Percentiles rank a stretch among this genome's conserved stretches.
Evolutionary conservation across 2,113 vertebrate species (phyloP).

Genomic region (Myrmophylax atrothorax): DNA sequence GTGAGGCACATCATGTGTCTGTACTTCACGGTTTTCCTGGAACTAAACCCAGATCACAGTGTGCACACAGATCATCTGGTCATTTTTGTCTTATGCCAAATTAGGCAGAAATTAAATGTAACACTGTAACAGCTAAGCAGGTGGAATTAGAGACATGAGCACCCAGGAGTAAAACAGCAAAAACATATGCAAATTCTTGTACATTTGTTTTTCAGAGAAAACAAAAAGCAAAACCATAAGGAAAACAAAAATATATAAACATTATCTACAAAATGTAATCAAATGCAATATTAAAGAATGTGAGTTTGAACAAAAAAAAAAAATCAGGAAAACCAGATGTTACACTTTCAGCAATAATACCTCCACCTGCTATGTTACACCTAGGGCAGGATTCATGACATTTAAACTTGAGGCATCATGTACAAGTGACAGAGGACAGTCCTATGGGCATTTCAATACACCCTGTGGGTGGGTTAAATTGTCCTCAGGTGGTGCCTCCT

Average conservation of each 20-base stretch:
- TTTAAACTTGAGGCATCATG: background rate
- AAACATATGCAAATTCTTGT: background rate
- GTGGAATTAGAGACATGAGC: background rate
- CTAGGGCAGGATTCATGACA: background rate
- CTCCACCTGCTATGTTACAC: background rate
- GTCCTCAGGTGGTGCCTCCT: background rate
- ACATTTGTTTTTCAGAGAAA: background rate
- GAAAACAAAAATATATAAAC: background rate
- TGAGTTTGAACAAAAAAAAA: background rate
- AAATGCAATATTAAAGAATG: background rate
- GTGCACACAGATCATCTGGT: constrained; percentile 1
- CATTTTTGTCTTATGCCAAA: constrained; percentile 5
- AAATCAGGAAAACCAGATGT: background rate
- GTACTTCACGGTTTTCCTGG: background rate
- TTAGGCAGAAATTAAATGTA: constrained; percentile 34
- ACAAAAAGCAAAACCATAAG: background rate
- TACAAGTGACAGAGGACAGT: background rate
- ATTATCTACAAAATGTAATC: background rate
- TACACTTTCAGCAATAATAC: background rate
- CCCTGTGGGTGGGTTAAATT: background rate
- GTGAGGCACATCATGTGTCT: background rate
- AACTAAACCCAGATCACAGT: background rate
- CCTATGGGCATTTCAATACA: background rate
- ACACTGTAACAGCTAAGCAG: background rate
- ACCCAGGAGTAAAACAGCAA: background rate